A percentile compares a stretch with the other conserved stretches of the same genome.
Conservation (phyloP, 2,888 invertebrate genomes). For the Perithous albicinctus region DNA sequence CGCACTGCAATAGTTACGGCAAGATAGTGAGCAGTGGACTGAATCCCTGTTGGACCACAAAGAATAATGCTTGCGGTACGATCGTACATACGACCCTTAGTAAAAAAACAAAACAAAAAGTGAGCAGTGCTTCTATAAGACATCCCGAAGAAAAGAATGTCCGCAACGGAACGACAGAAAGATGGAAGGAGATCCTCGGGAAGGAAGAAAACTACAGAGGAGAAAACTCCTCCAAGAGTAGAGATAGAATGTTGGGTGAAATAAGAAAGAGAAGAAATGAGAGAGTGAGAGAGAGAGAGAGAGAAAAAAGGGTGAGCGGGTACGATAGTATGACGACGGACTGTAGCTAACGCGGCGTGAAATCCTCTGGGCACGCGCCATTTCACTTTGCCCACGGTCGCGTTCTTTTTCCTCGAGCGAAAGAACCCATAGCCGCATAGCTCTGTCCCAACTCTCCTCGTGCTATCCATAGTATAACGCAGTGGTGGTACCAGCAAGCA, state of each 20-base stretch:
- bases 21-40: not conserved
- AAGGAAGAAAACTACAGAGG: constrained; percentile 17
- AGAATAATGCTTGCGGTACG: not conserved
- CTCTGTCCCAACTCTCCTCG: constrained; percentile 31
- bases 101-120: not conserved
- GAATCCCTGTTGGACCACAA: not conserved
- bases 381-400: constrained; percentile 80
- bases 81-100: not conserved
- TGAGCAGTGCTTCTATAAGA: not conserved
- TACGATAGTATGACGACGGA: constrained; percentile 29
- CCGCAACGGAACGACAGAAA: not conserved
- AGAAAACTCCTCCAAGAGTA: constrained; percentile 22
- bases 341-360: constrained; percentile 81
- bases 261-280: constrained; percentile 18
- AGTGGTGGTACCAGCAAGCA: constrained; percentile 34
- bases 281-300: too few relatives aligned
- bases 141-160: constrained; percentile 23
- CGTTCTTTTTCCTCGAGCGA: constrained; percentile 59
- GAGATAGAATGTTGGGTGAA: not conserved
- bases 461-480: not conserved
- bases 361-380: constrained; percentile 82
- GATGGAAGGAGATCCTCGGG: constrained; percentile 16
- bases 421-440: constrained; percentile 36
- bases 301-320: constrained; percentile 33
- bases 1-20: not conserved